Conservation (phyloP, 2,113 vertebrate species). For the Plecotus auritus region DNA sequence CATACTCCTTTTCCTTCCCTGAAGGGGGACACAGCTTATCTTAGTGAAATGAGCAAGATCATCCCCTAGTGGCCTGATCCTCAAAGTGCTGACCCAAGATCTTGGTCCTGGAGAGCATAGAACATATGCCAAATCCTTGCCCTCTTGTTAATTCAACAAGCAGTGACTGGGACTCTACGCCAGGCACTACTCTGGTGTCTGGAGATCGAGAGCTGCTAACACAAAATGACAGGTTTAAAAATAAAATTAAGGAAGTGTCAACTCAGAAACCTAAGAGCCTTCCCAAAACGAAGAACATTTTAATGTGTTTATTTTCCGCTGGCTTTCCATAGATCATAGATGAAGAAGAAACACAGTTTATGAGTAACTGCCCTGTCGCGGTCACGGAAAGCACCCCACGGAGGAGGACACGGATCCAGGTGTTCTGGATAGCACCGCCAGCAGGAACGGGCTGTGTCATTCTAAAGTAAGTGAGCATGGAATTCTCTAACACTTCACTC, state of each 20-base stretch:
- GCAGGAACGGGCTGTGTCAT: conserved; percentile 91
- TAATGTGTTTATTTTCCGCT: conserved; percentile 41
- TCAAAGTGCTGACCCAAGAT: background rate
- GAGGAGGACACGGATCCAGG: conserved; percentile 93
- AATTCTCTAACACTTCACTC: background rate
- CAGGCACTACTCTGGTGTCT: background rate
- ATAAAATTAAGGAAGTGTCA: conserved; percentile 43
- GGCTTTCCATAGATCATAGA: conserved; percentile 90
- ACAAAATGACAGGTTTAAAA: conserved; percentile 46
- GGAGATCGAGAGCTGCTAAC: conserved; percentile 6
- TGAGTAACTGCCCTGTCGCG: conserved; percentile 97
- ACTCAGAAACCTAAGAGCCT: background rate
- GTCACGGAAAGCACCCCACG: conserved; percentile 97
- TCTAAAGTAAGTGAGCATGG: conserved; percentile 89
- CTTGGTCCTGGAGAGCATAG: background rate
- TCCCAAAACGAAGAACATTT: background rate
- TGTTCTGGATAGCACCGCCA: conserved; percentile 95
- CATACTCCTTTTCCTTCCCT: background rate
- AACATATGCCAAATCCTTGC: background rate
- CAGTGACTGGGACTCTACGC: background rate
- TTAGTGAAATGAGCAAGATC: conserved; percentile 11
- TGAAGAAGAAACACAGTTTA: conserved; percentile 97
- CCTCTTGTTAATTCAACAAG: background rate
- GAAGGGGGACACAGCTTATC: background rate
- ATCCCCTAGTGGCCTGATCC: conserved; percentile 19